Percentiles rank a stretch among this genome's conserved stretches.
These are phyloP conservation scores for Scaptomyza graminum DNA, from an alignment of 1,140 invertebrate genomes.

Conservation along the genomic window DNA sequence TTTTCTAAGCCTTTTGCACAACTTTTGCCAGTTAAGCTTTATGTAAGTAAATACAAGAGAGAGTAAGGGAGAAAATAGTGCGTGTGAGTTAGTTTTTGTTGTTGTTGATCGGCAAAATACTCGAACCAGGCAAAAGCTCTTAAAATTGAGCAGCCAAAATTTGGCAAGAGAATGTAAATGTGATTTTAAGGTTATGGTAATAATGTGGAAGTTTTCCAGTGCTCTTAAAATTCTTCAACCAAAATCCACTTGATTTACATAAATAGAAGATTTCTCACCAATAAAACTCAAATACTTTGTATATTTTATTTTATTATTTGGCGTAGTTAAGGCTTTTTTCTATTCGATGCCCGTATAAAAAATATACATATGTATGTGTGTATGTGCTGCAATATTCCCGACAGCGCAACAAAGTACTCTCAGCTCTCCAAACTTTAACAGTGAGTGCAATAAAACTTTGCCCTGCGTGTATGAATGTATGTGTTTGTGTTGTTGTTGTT, in stretches of 20 bases:
- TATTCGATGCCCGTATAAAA: conserved; percentile 10
- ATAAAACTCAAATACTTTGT: conserved; percentile 1
- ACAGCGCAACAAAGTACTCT: conserved; percentile 20
- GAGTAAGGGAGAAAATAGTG: conserved; percentile 1
- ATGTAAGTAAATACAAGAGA: conserved; percentile 61
- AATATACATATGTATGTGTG: conserved; percentile 12
- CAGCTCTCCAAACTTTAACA: conserved; percentile 16
- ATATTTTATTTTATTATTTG: conserved; percentile 1
- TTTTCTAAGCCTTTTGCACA: conserved; percentile 77
- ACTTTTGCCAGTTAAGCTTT: conserved; percentile 80
- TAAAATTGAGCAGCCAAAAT: conserved; percentile 14
- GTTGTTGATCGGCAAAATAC: conserved; percentile 46
- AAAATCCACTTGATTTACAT: background rate
- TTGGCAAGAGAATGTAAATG: background rate
- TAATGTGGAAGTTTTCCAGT: background rate
- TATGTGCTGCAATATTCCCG: conserved; percentile 19
- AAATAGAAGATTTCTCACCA: background rate
- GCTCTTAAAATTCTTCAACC: background rate
- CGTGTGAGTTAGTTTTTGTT: background rate
- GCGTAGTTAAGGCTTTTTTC: background rate
- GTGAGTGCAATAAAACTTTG: conserved; percentile 45
- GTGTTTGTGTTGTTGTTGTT: conserved; percentile 1
- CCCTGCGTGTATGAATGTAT: background rate
- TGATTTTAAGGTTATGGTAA: background rate
- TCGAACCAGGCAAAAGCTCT: conserved; percentile 31